A percentile compares a stretch with the other conserved stretches of the same genome.
These are phyloP conservation scores for Dynastes tityus DNA, from an alignment of 2,888 invertebrate genomes.

Conservation along the genomic window DNA sequence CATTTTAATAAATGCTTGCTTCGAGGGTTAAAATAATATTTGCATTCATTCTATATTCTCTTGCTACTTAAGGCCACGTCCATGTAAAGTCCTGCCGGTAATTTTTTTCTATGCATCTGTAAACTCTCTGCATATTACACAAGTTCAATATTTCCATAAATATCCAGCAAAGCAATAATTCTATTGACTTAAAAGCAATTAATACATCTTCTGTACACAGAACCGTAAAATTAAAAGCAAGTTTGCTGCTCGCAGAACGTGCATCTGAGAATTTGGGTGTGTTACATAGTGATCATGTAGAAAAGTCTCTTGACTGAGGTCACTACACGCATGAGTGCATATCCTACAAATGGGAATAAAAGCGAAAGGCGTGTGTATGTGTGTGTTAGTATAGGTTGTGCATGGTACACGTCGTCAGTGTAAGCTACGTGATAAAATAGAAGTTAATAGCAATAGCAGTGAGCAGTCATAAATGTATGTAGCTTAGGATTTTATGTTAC, in stretches of 20 bases:
- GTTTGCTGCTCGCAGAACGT: slow-evolving; percentile 6
- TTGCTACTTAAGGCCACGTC: no score
- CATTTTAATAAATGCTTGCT: no score
- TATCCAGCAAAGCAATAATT: slow-evolving; percentile 21
- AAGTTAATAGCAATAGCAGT: neutral
- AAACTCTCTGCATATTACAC: neutral
- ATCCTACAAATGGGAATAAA: slow-evolving; percentile 34
- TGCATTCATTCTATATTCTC: no score
- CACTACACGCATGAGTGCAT: slow-evolving; percentile 40
- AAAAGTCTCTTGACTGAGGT: slow-evolving; percentile 30
- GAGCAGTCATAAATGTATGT: neutral
- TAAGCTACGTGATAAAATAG: neutral
- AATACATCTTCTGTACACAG: slow-evolving; percentile 19
- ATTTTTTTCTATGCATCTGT: no score
- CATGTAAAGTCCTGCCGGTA: no score
- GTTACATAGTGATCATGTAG: slow-evolving; percentile 23
- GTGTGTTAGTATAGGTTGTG: slow-evolving; percentile 15
- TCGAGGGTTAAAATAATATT: no score
- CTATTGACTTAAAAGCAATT: slow-evolving; percentile 1
- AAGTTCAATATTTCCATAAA: slow-evolving; percentile 12
- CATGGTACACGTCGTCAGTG: neutral
- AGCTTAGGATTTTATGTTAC: no score
- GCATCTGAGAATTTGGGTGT: slow-evolving; percentile 41
- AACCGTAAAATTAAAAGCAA: slow-evolving; percentile 33
- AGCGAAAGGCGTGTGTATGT: slow-evolving; percentile 31